phyloP scores from a whole-genome alignment of 2,888 invertebrate genomes.

The Nemapogon koenigi region DNA sequence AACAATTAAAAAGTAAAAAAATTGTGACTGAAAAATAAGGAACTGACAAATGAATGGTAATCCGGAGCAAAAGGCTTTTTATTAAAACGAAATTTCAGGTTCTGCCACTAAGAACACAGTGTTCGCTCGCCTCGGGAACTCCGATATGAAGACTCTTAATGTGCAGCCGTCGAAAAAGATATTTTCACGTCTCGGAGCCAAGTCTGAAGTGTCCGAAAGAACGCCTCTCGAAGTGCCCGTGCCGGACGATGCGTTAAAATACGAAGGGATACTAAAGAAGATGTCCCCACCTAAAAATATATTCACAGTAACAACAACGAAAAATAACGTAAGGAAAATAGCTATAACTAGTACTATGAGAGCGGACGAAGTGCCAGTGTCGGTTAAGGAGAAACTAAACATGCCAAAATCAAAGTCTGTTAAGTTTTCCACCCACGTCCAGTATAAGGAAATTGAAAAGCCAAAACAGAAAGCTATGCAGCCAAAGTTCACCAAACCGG shows the following conservation, averaged over 20 bases:
- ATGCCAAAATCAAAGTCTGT: slow-evolving; percentile 44
- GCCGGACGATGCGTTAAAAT: slow-evolving; percentile 45
- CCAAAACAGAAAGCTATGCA: slow-evolving; percentile 11
- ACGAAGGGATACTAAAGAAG: slow-evolving; percentile 51
- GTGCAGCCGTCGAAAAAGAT: slow-evolving; percentile 33
- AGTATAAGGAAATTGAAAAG: slow-evolving; percentile 49
- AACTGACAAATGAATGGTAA: too few relatives aligned
- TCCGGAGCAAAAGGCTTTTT: too few relatives aligned
- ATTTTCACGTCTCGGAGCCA: slow-evolving; percentile 43
- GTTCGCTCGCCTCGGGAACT: slow-evolving; percentile 45
- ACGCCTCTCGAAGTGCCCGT: slow-evolving; percentile 27
- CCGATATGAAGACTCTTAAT: slow-evolving; percentile 17
- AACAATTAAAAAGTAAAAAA: too few relatives aligned
- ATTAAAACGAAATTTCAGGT: too few relatives aligned
- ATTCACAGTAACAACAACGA: slow-evolving; percentile 37
- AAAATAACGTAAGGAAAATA: slow-evolving; percentile 37
- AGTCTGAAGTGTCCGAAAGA: slow-evolving; percentile 19
- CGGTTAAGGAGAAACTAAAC: slow-evolving; percentile 45
- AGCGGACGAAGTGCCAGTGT: slow-evolving; percentile 48
- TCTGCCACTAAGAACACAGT: too few relatives aligned
- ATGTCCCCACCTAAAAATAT: slow-evolving; percentile 29
- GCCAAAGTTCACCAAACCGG: slow-evolving; percentile 8
- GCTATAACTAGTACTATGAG: slow-evolving; percentile 44
- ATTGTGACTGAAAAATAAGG: too few relatives aligned
- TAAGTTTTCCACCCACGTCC: slow-evolving; percentile 46